These are phyloP conservation scores for Podiceps cristatus DNA, from an alignment of 2,113 vertebrate species.

Conservation along the genomic window DNA sequence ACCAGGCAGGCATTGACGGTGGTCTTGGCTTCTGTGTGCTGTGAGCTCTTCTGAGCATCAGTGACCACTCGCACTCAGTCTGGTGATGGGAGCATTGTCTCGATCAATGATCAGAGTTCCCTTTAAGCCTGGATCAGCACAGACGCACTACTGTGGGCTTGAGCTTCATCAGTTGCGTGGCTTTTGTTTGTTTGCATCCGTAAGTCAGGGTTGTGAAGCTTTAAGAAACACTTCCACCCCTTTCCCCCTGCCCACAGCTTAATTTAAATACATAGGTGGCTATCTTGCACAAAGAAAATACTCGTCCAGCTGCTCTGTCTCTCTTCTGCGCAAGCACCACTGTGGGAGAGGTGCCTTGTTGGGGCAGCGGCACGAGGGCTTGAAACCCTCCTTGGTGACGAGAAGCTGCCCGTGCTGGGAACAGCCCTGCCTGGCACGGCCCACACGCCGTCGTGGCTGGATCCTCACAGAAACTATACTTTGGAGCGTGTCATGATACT, in stretches of 20 bases:
- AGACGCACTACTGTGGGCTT: accelerated
- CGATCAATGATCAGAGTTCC: not conserved
- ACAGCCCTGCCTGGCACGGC: not conserved
- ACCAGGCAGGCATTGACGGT: not conserved
- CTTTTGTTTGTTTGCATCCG: not conserved
- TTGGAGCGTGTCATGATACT: not conserved
- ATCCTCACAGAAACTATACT: not conserved
- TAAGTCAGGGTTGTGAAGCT: not conserved
- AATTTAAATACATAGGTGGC: not conserved
- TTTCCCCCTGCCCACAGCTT: not conserved
- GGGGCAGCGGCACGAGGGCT: accelerated
- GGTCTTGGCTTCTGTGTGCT: not conserved
- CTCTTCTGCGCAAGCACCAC: not conserved
- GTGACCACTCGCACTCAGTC: accelerated
- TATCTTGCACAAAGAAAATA: not conserved
- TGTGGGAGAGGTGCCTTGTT: not conserved
- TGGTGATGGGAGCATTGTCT: not conserved
- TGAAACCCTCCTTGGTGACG: not conserved
- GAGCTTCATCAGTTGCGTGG: accelerated
- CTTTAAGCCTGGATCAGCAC: not conserved
- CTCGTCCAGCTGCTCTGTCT: not conserved
- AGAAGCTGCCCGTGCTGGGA: not conserved
- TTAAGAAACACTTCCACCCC: not conserved
- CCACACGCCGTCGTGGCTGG: accelerated
- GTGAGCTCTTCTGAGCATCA: not conserved